Evolutionary conservation across 2,113 vertebrate genomes (phyloP), one percentile per base, ranked within the genome.

Genomic region (Protobothrops mucrosquamatus): DNA sequence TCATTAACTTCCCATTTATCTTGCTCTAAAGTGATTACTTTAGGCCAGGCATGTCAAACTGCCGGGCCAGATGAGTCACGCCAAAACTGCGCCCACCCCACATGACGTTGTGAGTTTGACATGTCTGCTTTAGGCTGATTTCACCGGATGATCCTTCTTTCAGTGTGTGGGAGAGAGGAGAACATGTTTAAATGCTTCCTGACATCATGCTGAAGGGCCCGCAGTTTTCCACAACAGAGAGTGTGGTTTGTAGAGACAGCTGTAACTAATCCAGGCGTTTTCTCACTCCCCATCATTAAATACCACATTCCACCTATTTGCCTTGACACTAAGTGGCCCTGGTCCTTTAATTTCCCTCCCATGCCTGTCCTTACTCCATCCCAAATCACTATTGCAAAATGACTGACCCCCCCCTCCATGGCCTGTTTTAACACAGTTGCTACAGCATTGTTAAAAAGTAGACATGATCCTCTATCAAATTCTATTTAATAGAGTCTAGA

Each of bases 381-480:
- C 7, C 22, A 14, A 15, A 12, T 10, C 6, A 12, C 56, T 10
- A 39, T 18, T n/a, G 24, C 20, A 57, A 74, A 56, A 52, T 0
- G 8, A 4, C 11, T 26, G 23, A 4, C 52, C 3, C 9, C 2
- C 0, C 11, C 4, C 2, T 0, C 29, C 64, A 18, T 0, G 34
- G 69, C 34, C 34, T 39, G 69, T 39, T 81, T 81, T 6, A 39
- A 39, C 34, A 20, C 69, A 39, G 14, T 4, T 7, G 85, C 43
- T 48, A 46, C 1, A 29, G 3, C 15, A 48, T 43, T 12, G 15
- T 29, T 12, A 55, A 89, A 56, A 11, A 56, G 12, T 26, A 20
- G 14, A 29, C 10, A 0, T 8, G 5, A n/a, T 8, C 7, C 22
- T 12, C 24, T 9, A 3, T 43, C 88, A 87, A 0, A n/a, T 4